phyloP scores from a whole-genome alignment of 2,113 vertebrate genomes.

The Percopsis transmontana region DNA sequence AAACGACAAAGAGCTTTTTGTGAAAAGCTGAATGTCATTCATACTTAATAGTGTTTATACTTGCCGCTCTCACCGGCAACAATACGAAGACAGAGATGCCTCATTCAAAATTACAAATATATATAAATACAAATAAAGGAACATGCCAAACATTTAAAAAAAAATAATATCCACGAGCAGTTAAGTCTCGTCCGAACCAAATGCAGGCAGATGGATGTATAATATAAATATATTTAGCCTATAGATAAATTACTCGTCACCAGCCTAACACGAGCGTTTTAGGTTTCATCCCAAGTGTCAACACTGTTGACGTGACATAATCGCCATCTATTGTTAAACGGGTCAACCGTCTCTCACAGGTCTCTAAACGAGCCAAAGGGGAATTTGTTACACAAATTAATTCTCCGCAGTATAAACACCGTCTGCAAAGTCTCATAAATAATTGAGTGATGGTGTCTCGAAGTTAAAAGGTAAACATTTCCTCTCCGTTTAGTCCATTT shows the following conservation, averaged over 20 bases:
- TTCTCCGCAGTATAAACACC: constrained; percentile 78
- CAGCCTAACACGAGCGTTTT: constrained; percentile 26
- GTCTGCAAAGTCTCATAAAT: constrained; percentile 82
- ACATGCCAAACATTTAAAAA: no score
- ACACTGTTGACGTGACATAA: constrained; percentile 62
- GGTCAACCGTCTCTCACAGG: constrained; percentile 92
- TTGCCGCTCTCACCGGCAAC: no score
- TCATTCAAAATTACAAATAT: no score
- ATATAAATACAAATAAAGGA: no score
- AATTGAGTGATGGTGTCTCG: constrained; percentile 78
- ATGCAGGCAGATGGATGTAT: background rate
- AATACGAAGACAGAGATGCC: no score
- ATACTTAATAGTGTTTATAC: constrained; percentile 1
- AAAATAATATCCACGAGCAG: no score
- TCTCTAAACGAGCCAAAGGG: constrained; percentile 81
- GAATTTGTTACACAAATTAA: constrained; percentile 93
- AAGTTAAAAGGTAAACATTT: constrained; percentile 66
- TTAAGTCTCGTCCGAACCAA: no score
- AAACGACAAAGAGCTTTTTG: constrained; percentile 49
- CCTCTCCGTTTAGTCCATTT: constrained; percentile 36
- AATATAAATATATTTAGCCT: background rate
- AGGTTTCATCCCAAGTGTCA: constrained; percentile 67
- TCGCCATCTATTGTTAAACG: constrained; percentile 89
- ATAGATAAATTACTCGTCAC: background rate
- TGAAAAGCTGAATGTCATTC: constrained; percentile 54